phyloP scores from a whole-genome alignment of 2,113 vertebrate species.

The Scalopus aquaticus region DNA sequence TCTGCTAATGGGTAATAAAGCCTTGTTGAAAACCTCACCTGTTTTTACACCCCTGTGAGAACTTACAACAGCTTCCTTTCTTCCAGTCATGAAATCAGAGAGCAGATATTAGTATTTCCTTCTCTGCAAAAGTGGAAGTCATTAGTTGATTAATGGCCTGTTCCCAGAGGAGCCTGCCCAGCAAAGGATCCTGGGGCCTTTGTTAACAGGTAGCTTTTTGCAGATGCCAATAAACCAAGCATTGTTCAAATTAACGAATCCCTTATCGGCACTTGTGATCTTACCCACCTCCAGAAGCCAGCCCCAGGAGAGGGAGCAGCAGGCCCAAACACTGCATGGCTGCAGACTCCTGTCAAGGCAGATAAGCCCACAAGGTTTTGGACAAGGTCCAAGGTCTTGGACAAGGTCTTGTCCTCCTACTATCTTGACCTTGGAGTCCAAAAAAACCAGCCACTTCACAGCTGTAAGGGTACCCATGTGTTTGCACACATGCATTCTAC shows the following conservation, averaged over 20 bases:
- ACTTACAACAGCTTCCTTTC: not conserved
- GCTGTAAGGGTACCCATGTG: not conserved
- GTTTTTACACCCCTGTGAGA: not conserved
- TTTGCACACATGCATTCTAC: not conserved
- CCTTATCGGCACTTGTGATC: not conserved
- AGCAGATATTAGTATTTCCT: conserved; percentile 22
- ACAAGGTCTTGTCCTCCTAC: not conserved
- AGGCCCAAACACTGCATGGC: too few relatives aligned
- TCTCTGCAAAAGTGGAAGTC: conserved; percentile 50
- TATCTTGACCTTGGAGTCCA: not conserved
- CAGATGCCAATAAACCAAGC: not conserved
- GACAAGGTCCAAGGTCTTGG: too few relatives aligned
- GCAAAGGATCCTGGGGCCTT: not conserved
- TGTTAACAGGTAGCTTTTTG: conserved; percentile 39
- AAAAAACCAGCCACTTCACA: not conserved
- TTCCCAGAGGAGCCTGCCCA: conserved; percentile 2
- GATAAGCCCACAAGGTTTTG: too few relatives aligned
- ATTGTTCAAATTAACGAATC: not conserved
- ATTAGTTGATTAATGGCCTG: conserved; percentile 27
- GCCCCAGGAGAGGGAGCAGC: not conserved
- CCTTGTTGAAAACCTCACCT: not conserved
- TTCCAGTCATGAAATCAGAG: not conserved
- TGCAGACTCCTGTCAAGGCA: not conserved
- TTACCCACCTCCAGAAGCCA: not conserved
- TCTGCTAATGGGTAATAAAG: not conserved